Evolutionary conservation across 1,140 invertebrate species (phyloP), one percentile per base, ranked within the genome.

Genomic region (Vanessa tameamea): DNA sequence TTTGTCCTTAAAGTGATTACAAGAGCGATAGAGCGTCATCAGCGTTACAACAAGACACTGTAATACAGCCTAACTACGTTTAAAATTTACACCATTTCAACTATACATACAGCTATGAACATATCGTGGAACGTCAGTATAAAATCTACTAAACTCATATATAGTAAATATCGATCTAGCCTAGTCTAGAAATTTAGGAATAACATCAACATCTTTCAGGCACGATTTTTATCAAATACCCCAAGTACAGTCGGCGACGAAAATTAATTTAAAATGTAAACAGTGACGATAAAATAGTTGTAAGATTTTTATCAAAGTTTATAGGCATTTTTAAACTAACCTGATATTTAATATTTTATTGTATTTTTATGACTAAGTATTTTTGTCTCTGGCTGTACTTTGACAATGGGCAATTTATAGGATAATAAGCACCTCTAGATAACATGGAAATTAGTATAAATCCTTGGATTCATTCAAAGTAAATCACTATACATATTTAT

Each of bases 121-220:
- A 76, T 76, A 86, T 85, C 80, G 82, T 83, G 84, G 84, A 88
- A 88, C 82, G 78, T 80, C 85, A 75, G 86, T 86, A 86, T 86
- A 86, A 90, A 91, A 91, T 88, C 85, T 88, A 90, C 84, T 81
- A 81, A 87, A 86, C 83, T 80, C 70, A 83, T 79, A 78, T 77
- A 78, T 64, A 67, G 64, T 82, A 80, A 69, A 73, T 83, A 81
- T 80, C 78, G 83, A 84, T 67, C 64, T 83, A 80, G 61, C 78
- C 78, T 72, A 80, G 55, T 84, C 79, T 86, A 88, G 86, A 82
- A 86, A 85, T 88, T 82, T 89, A 84, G 87, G 82, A 86, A 87
- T 87, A 87, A 82, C 78, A 73, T 73, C 77, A 82, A 77, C 77
- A 75, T 78, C 47, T 83, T 86, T 87, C 86, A 91, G 89, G 89